These are phyloP conservation scores for Ochropacha duplaris DNA, from an alignment of 2,888 invertebrate genomes.

Conservation along the genomic window DNA sequence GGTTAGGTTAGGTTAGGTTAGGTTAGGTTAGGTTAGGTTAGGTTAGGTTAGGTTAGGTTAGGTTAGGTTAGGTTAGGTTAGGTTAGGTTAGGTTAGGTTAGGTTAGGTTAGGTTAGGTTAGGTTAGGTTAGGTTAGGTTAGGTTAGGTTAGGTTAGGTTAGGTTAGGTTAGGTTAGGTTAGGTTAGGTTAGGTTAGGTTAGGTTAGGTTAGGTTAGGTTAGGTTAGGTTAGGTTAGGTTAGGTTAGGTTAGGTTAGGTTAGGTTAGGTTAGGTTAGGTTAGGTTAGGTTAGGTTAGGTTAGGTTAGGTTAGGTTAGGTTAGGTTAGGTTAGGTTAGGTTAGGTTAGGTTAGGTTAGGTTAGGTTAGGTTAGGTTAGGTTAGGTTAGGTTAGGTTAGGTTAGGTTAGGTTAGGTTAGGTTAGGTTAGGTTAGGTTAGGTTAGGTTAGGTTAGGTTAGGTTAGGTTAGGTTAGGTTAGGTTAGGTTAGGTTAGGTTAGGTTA, in stretches of 20 bases:
- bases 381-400: slow-evolving; percentile 53
- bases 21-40: too few species aligned
- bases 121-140: too few species aligned
- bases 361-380: slow-evolving; percentile 47
- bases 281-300: slow-evolving; percentile 42
- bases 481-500: slow-evolving; percentile 9
- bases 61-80: too few species aligned
- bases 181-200: too few species aligned
- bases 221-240: too few species aligned
- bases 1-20: too few species aligned
- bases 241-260: slow-evolving; percentile 16
- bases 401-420: slow-evolving; percentile 23
- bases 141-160: too few species aligned
- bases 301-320: slow-evolving; percentile 44
- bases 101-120: too few species aligned
- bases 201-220: too few species aligned
- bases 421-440: slow-evolving; percentile 9
- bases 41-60: too few species aligned
- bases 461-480: slow-evolving; percentile 12
- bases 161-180: too few species aligned
- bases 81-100: too few species aligned
- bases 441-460: slow-evolving; percentile 8
- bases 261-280: slow-evolving; percentile 38
- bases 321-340: slow-evolving; percentile 47
- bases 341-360: slow-evolving; percentile 41